phyloP scores from a whole-genome alignment of 64 coral and sea anemone species.

The Montipora foliosa region DNA sequence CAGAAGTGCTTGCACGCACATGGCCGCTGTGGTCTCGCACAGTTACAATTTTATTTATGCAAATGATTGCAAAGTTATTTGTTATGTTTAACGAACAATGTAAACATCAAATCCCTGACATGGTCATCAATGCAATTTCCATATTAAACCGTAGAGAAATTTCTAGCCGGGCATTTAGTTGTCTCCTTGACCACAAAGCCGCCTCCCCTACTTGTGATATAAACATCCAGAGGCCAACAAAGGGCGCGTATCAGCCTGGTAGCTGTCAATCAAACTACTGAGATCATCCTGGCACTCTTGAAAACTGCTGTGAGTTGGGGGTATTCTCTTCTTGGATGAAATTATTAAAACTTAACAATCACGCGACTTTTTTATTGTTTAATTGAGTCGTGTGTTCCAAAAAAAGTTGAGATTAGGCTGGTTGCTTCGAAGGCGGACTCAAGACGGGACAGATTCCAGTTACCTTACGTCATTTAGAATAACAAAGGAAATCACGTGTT shows the following conservation, averaged over 20 bases:
- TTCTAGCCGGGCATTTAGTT: neutral
- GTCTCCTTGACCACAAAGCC: neutral
- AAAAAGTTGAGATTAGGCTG: neutral
- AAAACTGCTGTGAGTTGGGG: no score
- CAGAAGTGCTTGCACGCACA: neutral
- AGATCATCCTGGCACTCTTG: no score
- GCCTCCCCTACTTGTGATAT: no score
- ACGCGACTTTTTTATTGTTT: neutral
- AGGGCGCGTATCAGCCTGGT: neutral
- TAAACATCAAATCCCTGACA: neutral
- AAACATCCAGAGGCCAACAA: no score
- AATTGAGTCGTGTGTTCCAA: neutral
- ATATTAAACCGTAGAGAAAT: no score
- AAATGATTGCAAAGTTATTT: neutral
- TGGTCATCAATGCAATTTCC: no score
- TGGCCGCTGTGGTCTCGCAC: neutral
- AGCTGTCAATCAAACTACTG: slow-evolving; percentile 4
- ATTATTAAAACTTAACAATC: neutral
- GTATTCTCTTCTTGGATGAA: no score
- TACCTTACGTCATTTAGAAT: neutral
- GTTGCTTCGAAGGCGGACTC: neutral
- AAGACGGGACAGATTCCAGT: neutral
- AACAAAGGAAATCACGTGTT: slow-evolving; percentile 1
- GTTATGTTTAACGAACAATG: neutral
- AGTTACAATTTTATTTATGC: neutral